Evolutionary conservation across 1,140 invertebrate genomes (phyloP).

Genomic region (Polypedilum pembai): DNA sequence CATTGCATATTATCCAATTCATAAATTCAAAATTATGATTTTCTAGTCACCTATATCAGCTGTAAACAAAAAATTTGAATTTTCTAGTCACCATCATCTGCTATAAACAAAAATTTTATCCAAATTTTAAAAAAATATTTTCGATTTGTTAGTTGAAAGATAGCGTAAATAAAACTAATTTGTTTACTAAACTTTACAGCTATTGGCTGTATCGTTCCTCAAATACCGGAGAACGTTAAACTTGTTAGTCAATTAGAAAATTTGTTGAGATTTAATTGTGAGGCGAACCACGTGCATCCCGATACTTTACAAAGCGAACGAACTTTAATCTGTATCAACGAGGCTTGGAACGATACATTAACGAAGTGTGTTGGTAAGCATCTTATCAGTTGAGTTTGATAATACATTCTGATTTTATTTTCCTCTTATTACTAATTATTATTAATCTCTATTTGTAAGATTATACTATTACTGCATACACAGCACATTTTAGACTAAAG

Average conservation of each 20-base stretch:
- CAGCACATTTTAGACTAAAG: too few relatives aligned
- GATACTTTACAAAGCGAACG: slow-evolving; percentile 48
- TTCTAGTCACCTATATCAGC: neutral
- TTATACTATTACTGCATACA: too few relatives aligned
- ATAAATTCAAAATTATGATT: too few relatives aligned
- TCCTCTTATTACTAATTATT: neutral
- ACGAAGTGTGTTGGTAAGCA: slow-evolving; percentile 54
- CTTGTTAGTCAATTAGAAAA: slow-evolving; percentile 49
- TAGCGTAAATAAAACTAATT: neutral
- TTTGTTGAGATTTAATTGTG: slow-evolving; percentile 53
- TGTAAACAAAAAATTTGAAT: neutral
- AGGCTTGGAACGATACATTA: slow-evolving; percentile 51
- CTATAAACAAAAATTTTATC: neutral
- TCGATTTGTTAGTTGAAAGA: neutral
- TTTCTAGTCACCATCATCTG: neutral
- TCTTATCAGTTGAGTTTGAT: slow-evolving; percentile 27
- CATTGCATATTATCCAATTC: too few relatives aligned
- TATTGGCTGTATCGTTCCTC: slow-evolving; percentile 50
- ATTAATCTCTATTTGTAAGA: too few relatives aligned
- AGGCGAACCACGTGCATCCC: slow-evolving; percentile 50
- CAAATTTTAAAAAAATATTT: neutral
- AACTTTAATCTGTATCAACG: slow-evolving; percentile 48
- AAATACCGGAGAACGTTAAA: slow-evolving; percentile 52
- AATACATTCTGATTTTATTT: neutral
- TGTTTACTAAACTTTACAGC: slow-evolving; percentile 39